Conservation (phyloP, 2,113 vertebrate genomes). For the Morone chrysops region DNA sequence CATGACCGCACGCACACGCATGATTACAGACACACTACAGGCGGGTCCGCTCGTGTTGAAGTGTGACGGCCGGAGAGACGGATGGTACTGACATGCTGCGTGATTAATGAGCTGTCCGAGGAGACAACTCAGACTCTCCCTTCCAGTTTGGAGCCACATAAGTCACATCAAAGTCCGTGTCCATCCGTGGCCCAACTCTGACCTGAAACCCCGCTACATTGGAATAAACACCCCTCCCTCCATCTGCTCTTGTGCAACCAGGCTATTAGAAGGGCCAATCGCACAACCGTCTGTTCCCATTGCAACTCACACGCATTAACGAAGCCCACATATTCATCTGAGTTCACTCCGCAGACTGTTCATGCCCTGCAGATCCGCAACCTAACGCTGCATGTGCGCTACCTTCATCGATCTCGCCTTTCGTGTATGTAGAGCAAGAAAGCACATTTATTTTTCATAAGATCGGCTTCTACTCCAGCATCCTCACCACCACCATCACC, state of each 20-base stretch:
- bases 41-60: neutral
- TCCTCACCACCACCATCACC: neutral
- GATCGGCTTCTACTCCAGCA: conserved; percentile 36
- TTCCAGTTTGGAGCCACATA: conserved; percentile 3
- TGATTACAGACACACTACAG: neutral
- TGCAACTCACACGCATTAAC: conserved; percentile 23
- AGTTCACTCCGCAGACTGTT: neutral
- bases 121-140: conserved; percentile 15
- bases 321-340: conserved; percentile 5
- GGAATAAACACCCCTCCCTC: conserved; percentile 7
- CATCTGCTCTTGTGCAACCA: conserved; percentile 20
- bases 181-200: conserved; percentile 10
- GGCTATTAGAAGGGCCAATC: neutral
- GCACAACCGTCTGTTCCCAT: neutral
- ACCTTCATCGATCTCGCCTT: neutral
- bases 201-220: conserved; percentile 16
- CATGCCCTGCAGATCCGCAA: conserved; percentile 20
- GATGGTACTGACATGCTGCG: conserved; percentile 35
- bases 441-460: conserved; percentile 49
- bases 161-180: neutral
- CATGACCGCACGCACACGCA: neutral
- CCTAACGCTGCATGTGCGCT: neutral
- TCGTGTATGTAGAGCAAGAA: conserved; percentile 20
- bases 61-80: conserved; percentile 36
- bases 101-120: conserved; percentile 56